These are phyloP conservation scores for Aphaenogaster floridana DNA, from an alignment of 1,140 invertebrate species.

Conservation along the genomic window DNA sequence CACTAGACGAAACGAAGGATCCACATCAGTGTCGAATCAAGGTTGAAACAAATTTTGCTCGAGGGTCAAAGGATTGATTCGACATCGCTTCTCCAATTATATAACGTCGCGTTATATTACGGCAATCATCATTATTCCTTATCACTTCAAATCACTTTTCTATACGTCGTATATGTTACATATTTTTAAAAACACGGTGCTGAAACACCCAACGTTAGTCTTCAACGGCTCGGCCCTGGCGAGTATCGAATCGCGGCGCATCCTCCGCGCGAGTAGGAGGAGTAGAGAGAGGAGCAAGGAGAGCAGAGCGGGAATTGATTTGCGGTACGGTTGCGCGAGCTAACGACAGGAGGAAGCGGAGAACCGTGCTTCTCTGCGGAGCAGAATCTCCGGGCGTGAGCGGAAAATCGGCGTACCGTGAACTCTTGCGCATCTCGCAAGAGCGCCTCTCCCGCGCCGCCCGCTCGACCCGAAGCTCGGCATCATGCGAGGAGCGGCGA, in stretches of 20 bases:
- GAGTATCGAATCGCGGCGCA: constrained; percentile 13
- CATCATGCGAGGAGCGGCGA: constrained; percentile 36
- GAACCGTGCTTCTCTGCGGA: constrained; percentile 17
- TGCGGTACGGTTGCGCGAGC: constrained; percentile 60
- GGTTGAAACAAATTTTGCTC: background rate
- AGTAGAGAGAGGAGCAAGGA: background rate
- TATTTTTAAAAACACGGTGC: background rate
- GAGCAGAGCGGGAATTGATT: constrained; percentile 47
- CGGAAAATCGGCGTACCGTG: constrained; percentile 79
- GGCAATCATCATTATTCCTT: background rate
- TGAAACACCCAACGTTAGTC: background rate
- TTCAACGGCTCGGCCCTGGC: background rate
- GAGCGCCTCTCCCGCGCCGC: constrained; percentile 66
- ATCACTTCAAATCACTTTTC: background rate
- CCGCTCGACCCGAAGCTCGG: constrained; percentile 59
- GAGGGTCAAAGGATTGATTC: background rate
- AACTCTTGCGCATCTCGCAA: constrained; percentile 74
- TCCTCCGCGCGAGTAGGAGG: background rate
- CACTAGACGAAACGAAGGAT: background rate
- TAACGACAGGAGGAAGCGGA: constrained; percentile 61
- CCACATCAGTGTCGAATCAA: background rate
- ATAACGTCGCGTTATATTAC: background rate
- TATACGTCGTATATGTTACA: background rate
- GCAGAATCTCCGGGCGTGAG: constrained; percentile 67
- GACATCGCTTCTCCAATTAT: background rate